Evolutionary conservation across 2,113 vertebrate genomes (phyloP).

Genomic region (Kobus ellipsiprymnus): DNA sequence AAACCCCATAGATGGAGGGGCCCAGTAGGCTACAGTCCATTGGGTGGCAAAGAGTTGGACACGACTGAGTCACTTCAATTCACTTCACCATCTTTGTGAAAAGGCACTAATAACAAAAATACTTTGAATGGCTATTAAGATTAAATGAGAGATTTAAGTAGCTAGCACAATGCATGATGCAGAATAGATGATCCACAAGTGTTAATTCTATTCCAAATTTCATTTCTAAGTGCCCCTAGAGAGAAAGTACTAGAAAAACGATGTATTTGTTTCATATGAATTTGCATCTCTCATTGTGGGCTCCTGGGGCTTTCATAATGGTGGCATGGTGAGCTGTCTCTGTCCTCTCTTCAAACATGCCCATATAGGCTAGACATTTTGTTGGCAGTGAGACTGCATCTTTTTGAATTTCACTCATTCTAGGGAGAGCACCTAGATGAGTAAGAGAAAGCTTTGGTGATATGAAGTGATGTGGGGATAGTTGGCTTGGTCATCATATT

Average conservation of each 20-base stretch:
- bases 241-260: neutral
- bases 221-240: neutral
- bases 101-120: neutral
- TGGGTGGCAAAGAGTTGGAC: too few species aligned
- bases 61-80: too few species aligned
- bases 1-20: too few species aligned
- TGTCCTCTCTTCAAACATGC: neutral
- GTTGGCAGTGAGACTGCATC: neutral
- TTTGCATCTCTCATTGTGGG: neutral
- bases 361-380: neutral
- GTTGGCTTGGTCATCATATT: neutral
- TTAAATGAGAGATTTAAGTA: slow-evolving; percentile 29
- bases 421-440: neutral
- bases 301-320: neutral
- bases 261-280: neutral
- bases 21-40: too few species aligned
- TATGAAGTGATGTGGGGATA: neutral
- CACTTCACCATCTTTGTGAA: neutral
- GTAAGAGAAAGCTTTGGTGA: neutral
- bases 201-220: slow-evolving; percentile 23
- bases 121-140: neutral
- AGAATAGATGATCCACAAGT: neutral
- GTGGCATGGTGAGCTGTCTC: neutral
- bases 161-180: neutral
- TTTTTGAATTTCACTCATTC: neutral